Evolutionary conservation across 2,888 invertebrate species (phyloP), one percentile per base, ranked within the genome.

Genomic region (Xanthorhoe designata): DNA sequence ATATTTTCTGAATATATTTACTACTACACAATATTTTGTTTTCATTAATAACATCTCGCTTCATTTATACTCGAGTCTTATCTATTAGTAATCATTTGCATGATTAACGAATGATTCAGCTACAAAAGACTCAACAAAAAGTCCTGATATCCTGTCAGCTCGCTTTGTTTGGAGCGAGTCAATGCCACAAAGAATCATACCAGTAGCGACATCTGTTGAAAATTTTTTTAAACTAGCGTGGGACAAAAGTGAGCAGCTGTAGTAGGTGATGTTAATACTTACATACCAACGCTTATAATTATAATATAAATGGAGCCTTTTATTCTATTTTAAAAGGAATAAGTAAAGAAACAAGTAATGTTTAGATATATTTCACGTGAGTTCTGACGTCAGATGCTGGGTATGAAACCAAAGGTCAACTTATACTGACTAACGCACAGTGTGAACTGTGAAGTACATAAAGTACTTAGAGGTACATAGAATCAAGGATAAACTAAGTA

Each of bases 1-100:
- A 70, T 93, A 92, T 92, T 93, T 92, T 92, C 91, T 91, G 90
- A 92, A 91, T 93, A 93, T 92, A 92, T 93, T 91, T 92, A 92
- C 92, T 93, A 88, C 91, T 88, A 92, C 87, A 86, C 83, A 72
- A 75, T 79, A 76, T 78, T 85, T 86, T 86, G 79, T 84, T 87
- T 88, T 84, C 67, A 72, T 78, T 76, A 66, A 67, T 47, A 75
- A 68, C 68, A 66, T 68, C 75, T 71, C 65, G 47, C 57, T 65
- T 58, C 9, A 32, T 32, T 32, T 32, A 32, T 32, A 7, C 32
- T 32, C 32, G 8, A 60, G 57, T 38, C 32, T 19, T 59, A 64
- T 61, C 56, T 61, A 70, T 70, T 70, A 70, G 58, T 61, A 59
- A 72, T 68, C 66, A 75, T 42, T 42, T 13, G 3, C 13, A 52